Conservation (phyloP, 2,113 vertebrate genomes). For the Prolemur simus region DNA sequence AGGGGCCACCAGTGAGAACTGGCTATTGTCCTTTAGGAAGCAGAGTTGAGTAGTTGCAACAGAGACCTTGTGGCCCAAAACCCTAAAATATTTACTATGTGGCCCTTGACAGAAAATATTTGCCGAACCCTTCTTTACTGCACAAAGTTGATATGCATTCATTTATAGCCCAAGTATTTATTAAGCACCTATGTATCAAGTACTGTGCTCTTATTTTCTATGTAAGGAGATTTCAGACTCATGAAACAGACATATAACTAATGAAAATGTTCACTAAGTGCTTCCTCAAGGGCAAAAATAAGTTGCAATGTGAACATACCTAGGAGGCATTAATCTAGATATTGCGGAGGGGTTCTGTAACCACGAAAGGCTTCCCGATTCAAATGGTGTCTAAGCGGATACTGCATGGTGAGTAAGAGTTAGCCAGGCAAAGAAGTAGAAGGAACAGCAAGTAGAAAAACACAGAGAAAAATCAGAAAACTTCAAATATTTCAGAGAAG, state of each 20-base stretch:
- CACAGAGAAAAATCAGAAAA: background rate
- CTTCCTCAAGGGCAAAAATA: background rate
- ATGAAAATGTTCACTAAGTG: background rate
- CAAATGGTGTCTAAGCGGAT: background rate
- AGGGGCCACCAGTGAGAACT: background rate
- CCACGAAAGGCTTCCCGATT: background rate
- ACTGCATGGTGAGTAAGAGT: background rate
- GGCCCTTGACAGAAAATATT: background rate
- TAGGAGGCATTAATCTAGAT: background rate
- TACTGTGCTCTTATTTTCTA: conserved; percentile 24
- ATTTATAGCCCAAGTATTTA: background rate
- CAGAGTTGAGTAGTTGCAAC: background rate
- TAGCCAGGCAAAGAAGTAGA: background rate
- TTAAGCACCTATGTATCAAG: background rate
- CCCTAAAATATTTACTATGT: background rate
- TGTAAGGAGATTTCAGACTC: background rate
- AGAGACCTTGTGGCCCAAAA: background rate
- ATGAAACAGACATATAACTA: background rate
- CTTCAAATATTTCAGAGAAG: background rate
- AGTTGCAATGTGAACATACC: background rate
- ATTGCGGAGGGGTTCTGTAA: background rate
- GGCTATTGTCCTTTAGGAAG: background rate
- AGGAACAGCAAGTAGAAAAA: background rate
- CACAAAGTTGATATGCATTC: background rate
- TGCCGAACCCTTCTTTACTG: background rate